Percentiles rank a stretch among this genome's conserved stretches.
Evolutionary conservation across 2,797 vertebrate genomes (phyloP).

Genomic region (Lindbergichthys nudifrons): DNA sequence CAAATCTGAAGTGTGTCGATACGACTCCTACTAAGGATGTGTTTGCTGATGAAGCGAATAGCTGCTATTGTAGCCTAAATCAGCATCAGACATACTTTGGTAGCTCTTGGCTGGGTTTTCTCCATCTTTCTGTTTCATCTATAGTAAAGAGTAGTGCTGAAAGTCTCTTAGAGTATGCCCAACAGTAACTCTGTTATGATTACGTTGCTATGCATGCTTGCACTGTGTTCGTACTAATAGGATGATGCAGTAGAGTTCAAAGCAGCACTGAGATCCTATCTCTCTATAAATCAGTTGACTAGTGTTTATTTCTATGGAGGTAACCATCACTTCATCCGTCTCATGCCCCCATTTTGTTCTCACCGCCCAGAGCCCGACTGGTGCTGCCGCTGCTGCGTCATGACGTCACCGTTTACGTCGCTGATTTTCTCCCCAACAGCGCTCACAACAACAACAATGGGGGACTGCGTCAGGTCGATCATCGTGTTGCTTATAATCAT

Average conservation of each 20-base stretch:
- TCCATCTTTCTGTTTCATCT: constrained; percentile 12
- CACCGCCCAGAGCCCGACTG: too few relatives aligned
- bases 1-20: neutral
- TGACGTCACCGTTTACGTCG: too few relatives aligned
- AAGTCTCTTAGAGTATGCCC: neutral
- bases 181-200: neutral
- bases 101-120: neutral
- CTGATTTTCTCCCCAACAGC: too few relatives aligned
- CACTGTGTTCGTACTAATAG: constrained; percentile 15
- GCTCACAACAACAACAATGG: too few relatives aligned
- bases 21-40: neutral
- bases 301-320: constrained; percentile 24
- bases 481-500: too few relatives aligned
- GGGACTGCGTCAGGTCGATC: too few relatives aligned
- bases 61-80: neutral
- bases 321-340: constrained; percentile 14
- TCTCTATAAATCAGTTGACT: constrained; percentile 10
- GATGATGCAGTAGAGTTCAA: constrained; percentile 14
- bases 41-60: constrained; percentile 6
- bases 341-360: too few relatives aligned
- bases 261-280: constrained; percentile 28
- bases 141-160: neutral
- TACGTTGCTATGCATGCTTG: neutral
- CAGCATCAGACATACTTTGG: neutral
- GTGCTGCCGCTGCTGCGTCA: too few relatives aligned